Base-by-base conservation (phyloP, 1,140 invertebrate genomes). In the Brachionus angularis region DNA sequence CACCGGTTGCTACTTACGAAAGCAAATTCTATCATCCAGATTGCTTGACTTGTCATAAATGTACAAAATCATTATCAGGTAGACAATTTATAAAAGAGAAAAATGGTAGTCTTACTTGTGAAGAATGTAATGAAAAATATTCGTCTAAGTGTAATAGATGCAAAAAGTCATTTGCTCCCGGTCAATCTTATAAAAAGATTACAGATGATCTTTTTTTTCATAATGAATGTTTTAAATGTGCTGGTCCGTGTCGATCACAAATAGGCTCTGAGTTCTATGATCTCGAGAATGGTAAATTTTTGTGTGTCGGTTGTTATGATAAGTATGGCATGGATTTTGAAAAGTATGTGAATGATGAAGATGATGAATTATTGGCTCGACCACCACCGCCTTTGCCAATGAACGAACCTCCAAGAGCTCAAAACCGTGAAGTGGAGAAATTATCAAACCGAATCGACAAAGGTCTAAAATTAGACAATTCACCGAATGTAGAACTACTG, bases 11-110 rank as follows among this genome's bases (percentile, higher is more conserved):
- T 27, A 47, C 62, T 21, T 67, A 67, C 21, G 62, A 67, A 23
- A 50, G 47, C 31, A 67, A 67, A 5, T 47, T 33, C 16, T 67
- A 25, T 67, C 62, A 67, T 49, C 62, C 62, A 21, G 42, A 67
- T 21, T 67, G 62, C 18, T 36, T 67, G 23, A 46, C 10, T 27
- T 67, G 62, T 31, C 27, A 23, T 33, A 50, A 25, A n/a, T 67
- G 62, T 27, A 67, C 5, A 14, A 29, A 46, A 29, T 25, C 62
- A 4, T 31, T 67, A 1, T 47, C 39, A 34, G 62, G 62, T 8
- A 29, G 47, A n/a, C 42, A 67, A 34, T 67, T 67, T 67, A 67
- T 67, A 7, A 67, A 67, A 10, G 62, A 67, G 34, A 67, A 67
- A 50, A 67, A 67, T 67, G 62, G 62, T 27, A 34, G 16, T 67